Evolutionary conservation across 2,113 vertebrate genomes (phyloP).

Genomic region (Campylomormyrus numenius): DNA sequence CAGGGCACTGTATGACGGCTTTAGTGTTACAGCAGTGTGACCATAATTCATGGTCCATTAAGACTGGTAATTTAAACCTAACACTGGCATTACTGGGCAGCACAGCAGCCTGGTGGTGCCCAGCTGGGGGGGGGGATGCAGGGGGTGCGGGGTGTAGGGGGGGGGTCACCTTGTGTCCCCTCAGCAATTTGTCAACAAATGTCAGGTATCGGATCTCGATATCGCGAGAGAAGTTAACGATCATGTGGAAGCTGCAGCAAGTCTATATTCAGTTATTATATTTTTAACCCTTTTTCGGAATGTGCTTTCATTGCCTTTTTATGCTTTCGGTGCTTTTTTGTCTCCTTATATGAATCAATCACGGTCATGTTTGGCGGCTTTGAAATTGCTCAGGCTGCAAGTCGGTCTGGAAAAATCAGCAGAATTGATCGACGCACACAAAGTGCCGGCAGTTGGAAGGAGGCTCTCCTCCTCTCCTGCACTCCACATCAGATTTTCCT

Average conservation of each 20-base stretch:
- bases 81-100: not conserved
- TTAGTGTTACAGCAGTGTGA: slow-evolving; percentile 3
- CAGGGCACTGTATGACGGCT: not conserved
- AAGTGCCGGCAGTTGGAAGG: not conserved
- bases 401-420: not conserved
- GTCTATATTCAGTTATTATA: not conserved
- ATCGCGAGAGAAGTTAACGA: not conserved
- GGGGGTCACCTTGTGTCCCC: not conserved
- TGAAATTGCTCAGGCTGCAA: slow-evolving; percentile 7
- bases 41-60: slow-evolving; percentile 16
- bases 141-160: not conserved
- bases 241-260: not conserved
- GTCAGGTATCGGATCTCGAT: not conserved
- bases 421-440: not conserved
- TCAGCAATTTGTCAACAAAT: slow-evolving; percentile 1
- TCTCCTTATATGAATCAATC: not conserved
- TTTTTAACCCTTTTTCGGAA: not conserved
- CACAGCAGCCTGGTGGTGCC: not conserved
- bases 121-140: not conserved
- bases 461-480: no score
- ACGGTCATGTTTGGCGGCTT: not conserved
- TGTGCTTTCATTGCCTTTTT: not conserved
- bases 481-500: not conserved
- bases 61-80: slow-evolving; percentile 1
- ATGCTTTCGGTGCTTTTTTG: not conserved